Base-by-base conservation (phyloP, 2,113 vertebrate species). In the Entomyzon cyanotis region DNA sequence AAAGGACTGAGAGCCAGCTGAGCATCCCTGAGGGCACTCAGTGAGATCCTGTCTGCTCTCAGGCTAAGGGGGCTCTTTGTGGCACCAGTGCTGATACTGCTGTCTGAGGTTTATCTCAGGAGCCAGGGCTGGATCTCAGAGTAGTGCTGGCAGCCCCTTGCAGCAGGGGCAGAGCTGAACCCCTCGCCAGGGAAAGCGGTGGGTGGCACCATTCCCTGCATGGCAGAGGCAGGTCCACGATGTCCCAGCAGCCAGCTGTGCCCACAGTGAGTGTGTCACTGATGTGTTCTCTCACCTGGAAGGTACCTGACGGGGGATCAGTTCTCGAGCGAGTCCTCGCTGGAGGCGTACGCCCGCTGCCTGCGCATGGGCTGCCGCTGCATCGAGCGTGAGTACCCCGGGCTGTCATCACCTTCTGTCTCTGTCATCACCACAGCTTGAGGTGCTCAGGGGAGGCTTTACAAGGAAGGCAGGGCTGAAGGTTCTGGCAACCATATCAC, bases 261-360 rank as follows among this genome's bases (percentile, higher is more conserved):
- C 5, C 49, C 3, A 2, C 52, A 4, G 1, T 1, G 7, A 20
- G 31, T 3, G 1, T 3, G 31, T 30, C 39, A 8, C 67, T 95
- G 76, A 79, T 28, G 46, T 49, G 23, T 59, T 74, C 62, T 87
- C 88, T 95, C 74, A n/a, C 58, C 1, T 73, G 77, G 88, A 95
- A 99, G 99, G 96, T 99, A 99, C 98, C 98, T 99, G 98, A 99
- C 99, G 0, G 99, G 99, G 95, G 99, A 99, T 97, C 99, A 99
- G 98, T 99, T 99, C 98, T 99, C 99, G 91, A 99, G 99, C 9
- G 99, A 99, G 96, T 99, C 99, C 39, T 99, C 99, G 17, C 98
- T 99, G 97, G 99, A 99, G 98, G 99, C 99, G 1, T 99, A 99
- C 1, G 99, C 99, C 23, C 99, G 99, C 95, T 99, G 99, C 96